A percentile compares a stretch with the other conserved stretches of the same genome.
Conservation (phyloP, 1,140 invertebrate genomes). For the Chionoecetes opilio region DNA sequence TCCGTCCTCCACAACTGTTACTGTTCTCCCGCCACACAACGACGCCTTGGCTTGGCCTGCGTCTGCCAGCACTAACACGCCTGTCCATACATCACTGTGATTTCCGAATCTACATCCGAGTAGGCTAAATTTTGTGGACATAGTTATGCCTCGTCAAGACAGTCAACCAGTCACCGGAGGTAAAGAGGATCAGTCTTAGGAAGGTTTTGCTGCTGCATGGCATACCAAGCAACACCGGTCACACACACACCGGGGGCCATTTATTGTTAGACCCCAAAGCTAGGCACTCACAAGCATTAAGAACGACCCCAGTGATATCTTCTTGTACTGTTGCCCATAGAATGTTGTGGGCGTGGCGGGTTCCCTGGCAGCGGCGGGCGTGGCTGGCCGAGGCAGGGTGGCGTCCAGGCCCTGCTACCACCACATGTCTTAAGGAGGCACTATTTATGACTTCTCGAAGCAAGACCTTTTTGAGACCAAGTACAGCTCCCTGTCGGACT, state of each 20-base stretch:
- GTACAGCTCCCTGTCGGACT: constrained; percentile 81
- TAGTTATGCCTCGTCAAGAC: too few relatives aligned
- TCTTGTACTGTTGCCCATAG: not conserved
- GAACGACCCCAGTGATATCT: not conserved
- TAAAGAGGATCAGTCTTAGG: too few relatives aligned
- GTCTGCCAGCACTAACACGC: not conserved
- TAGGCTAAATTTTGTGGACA: too few relatives aligned
- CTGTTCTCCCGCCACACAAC: not conserved
- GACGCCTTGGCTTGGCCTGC: too few relatives aligned
- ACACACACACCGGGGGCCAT: not conserved
- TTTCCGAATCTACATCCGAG: not conserved
- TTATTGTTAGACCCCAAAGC: too few relatives aligned
- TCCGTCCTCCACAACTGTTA: not conserved
- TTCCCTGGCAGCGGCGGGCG: constrained; percentile 58
- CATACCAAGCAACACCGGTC: too few relatives aligned
- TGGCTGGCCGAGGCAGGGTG: constrained; percentile 60
- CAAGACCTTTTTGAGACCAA: constrained; percentile 74
- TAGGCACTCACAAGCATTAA: not conserved
- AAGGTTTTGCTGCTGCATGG: too few relatives aligned
- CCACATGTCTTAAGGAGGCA: constrained; percentile 69
- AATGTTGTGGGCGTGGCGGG: constrained; percentile 72
- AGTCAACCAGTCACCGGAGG: too few relatives aligned
- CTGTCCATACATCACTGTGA: not conserved
- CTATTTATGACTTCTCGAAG: constrained; percentile 78
- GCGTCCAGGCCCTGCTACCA: constrained; percentile 74